phyloP scores from a whole-genome alignment of 2,113 vertebrate genomes.

The Sceloporus undulatus region DNA sequence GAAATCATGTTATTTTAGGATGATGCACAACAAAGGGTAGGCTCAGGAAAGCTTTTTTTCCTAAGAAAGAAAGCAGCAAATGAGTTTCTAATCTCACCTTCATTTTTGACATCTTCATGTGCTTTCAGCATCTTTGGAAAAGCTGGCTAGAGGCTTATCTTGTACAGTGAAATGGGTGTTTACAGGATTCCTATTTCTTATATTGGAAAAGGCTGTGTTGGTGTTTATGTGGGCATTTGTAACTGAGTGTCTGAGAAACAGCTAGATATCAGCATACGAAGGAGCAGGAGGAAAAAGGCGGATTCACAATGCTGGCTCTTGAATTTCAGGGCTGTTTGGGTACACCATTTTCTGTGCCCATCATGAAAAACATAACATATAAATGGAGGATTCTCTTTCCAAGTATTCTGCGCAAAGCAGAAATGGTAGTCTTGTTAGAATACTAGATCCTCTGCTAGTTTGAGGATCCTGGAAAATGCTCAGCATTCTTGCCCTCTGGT shows the following conservation, averaged over 20 bases:
- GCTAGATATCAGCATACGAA: background rate
- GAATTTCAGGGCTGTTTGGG: no score
- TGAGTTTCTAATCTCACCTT: constrained; percentile 13
- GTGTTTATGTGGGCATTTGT: background rate
- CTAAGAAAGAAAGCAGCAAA: background rate
- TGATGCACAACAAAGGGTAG: background rate
- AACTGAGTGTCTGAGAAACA: background rate
- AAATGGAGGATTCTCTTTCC: no score
- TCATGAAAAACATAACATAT: no score
- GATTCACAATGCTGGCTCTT: background rate
- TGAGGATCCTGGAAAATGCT: no score
- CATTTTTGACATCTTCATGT: constrained; percentile 2
- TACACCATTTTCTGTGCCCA: no score
- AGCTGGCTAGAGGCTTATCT: no score
- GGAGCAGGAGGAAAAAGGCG: no score
- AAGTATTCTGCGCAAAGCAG: no score
- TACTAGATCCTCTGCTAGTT: no score
- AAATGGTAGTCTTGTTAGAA: no score
- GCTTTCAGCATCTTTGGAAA: background rate
- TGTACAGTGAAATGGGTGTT: background rate
- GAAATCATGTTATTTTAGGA: background rate
- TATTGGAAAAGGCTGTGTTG: background rate
- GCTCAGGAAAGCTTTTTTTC: background rate
- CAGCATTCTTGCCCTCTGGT: no score
- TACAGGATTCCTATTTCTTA: background rate